Base-by-base conservation (phyloP, 2,888 invertebrate genomes). In the Brachyptera putata region DNA sequence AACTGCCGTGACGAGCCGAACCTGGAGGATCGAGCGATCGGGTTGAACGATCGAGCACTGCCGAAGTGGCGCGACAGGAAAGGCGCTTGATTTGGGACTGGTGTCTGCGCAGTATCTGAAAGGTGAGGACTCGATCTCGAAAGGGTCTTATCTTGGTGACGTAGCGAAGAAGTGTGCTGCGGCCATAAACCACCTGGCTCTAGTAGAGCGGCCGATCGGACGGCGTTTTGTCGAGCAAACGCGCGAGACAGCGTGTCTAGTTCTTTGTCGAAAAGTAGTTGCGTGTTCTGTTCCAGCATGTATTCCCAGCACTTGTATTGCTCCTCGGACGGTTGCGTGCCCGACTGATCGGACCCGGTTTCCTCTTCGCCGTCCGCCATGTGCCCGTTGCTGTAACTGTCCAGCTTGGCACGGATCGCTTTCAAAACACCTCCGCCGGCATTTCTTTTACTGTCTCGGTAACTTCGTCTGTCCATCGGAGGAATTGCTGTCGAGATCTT, bases 221-320 rank as follows among this genome's bases (percentile, higher is more conserved):
- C 49, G 7, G 30, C 49, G 16, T 50, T 50, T 14, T 64, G 61
- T n/a, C 64, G 64, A 41, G 53, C 59, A 61, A 67, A 66, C 3
- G 67, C 68, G 41, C 69, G 67, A 0, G 86, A 85, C 43, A 91
- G 75, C 34, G 91, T 89, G 69, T 92, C 91, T 53, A 92, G 73
- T 73, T 93, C 93, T 70, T 91, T 91, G 73, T 92, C 91, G 69
- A 93, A 93, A 1, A 93, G 71, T 71, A 92, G 78, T 71, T 92
- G 92, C 0, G 92, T 92, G 69, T 93, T 93, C 72, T 92, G 91
- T 70, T 93, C 93, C 50, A 93, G 74, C 91, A 93, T 92, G 69
- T 93, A 93, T 68, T 93, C 93, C 93, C 93, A 93, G 71, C 92
- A 93, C 71, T 91, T 89, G 70, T 91, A 91, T 71, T 92, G 92